phyloP scores from a whole-genome alignment of 2,888 invertebrate species.

The Chesias legatella region DNA sequence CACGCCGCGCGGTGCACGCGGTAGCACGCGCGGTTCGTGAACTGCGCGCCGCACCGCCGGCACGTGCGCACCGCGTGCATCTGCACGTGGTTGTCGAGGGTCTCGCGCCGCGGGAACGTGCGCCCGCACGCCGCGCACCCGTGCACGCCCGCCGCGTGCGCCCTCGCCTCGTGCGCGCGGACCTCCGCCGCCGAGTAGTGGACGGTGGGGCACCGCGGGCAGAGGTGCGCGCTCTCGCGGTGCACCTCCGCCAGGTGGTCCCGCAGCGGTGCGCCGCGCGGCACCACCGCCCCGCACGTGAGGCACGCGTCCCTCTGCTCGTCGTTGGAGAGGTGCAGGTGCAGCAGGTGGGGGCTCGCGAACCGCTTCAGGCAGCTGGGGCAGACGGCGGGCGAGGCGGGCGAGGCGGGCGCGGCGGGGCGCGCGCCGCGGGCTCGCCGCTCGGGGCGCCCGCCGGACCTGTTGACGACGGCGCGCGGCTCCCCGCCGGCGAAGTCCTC shows the following conservation, averaged over 20 bases:
- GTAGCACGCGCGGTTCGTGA: conserved; percentile 63
- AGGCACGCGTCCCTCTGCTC: conserved; percentile 62
- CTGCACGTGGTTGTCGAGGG: conserved; percentile 57
- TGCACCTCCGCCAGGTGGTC: conserved; percentile 50
- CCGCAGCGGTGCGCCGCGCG: conserved; percentile 50
- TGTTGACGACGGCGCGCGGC: conserved; percentile 43
- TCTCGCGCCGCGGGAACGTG: conserved; percentile 47
- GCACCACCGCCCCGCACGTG: conserved; percentile 47
- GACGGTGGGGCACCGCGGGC: conserved; percentile 54
- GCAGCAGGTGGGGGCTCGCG: conserved; percentile 53
- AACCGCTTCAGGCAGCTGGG: conserved; percentile 61
- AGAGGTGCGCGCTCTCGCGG: conserved; percentile 38
- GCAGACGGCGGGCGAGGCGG: conserved; percentile 52
- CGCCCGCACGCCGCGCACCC: conserved; percentile 63
- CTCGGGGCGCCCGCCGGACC: conserved; percentile 35
- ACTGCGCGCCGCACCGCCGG: conserved; percentile 56
- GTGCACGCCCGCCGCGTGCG: conserved; percentile 46
- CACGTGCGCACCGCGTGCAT: conserved; percentile 69
- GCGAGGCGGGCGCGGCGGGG: conserved; percentile 48
- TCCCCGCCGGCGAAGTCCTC: conserved; percentile 47
- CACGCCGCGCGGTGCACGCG: conserved; percentile 60
- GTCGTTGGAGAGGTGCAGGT: conserved; percentile 60
- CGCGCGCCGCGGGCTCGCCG: conserved; percentile 40
- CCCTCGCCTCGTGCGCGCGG: conserved; percentile 43
- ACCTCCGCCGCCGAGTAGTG: conserved; percentile 41